Base-by-base conservation (phyloP, 2,113 vertebrate species). In the Platycercus adscitus region DNA sequence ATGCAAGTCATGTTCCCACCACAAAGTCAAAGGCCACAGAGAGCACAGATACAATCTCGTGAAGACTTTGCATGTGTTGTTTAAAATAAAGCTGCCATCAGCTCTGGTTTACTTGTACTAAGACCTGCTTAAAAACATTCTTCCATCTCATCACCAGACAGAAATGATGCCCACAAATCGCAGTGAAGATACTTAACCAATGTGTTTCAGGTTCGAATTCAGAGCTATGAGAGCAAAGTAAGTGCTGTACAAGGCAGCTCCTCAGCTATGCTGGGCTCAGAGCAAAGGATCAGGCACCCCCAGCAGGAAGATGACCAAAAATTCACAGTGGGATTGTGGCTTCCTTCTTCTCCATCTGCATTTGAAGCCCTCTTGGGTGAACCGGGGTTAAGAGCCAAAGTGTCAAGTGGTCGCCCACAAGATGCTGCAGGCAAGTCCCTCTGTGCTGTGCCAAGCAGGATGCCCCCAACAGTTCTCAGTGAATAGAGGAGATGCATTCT, bases 371-470 rank as follows among this genome's bases (percentile, higher is more conserved):
- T 69, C 52, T 89, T 94, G 96, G 91, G 44, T 26, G 16, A 58
- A 88, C 69, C 25, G 31, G 94, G 92, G 64, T 70, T 63, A 88
- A 91, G 95, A 88, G 79, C 95, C 95, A 94, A 95, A 21, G 35
- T 55, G 26, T 47, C 53, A 35, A 35, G 25, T 2, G 31, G 3
- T 89, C 58, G 43, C 93, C 93, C 95, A 78, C 61, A 49, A 64
- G 94, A 95, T 1, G 55, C 91, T 71, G 23, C 91, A 81, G 70
- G 91, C 81, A 43, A 91, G 93, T 96, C 92, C 95, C 95, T 89
- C 96, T 93, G 97, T 92, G 95, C 89, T 71, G 90, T 26, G 25
- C 43, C 13, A 47, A 96, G 93, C 44, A 60, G 95, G 93, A 96
- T 50, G 28, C 56, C 80, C 78, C 88, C 15, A 6, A 83, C 93